Evolutionary conservation across 2,113 vertebrate genomes (phyloP).

Genomic region (Dromas ardeola): DNA sequence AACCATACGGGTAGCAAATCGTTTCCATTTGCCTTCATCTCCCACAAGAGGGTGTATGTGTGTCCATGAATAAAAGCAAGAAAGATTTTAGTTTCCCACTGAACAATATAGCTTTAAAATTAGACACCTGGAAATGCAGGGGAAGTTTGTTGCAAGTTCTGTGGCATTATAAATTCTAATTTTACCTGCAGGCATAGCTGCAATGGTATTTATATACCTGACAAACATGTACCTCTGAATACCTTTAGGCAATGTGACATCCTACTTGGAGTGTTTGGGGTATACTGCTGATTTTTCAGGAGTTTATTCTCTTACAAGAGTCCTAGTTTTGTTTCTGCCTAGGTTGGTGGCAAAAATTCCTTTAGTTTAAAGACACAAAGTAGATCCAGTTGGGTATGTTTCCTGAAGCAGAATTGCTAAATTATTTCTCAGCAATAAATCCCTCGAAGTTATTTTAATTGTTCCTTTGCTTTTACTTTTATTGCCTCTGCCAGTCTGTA

Average conservation of each 20-base stretch:
- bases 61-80: neutral
- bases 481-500: slow-evolving; percentile 82
- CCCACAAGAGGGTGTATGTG: slow-evolving; percentile 36
- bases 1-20: neutral
- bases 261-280: neutral
- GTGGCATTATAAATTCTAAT: neutral
- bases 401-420: neutral
- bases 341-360: neutral
- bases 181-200: neutral
- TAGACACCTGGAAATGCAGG: neutral
- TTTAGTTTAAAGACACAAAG: neutral
- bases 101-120: neutral
- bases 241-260: neutral
- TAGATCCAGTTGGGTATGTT: neutral
- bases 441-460: neutral
- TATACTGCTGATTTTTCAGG: neutral
- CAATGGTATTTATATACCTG: neutral
- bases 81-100: neutral
- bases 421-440: neutral
- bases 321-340: neutral
- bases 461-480: slow-evolving; percentile 7
- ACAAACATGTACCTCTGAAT: neutral
- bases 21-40: neutral
- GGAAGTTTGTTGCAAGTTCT: neutral
- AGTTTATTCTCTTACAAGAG: neutral